Conservation (phyloP, 2,888 invertebrate species). For the Falcaria lacertinaria region DNA sequence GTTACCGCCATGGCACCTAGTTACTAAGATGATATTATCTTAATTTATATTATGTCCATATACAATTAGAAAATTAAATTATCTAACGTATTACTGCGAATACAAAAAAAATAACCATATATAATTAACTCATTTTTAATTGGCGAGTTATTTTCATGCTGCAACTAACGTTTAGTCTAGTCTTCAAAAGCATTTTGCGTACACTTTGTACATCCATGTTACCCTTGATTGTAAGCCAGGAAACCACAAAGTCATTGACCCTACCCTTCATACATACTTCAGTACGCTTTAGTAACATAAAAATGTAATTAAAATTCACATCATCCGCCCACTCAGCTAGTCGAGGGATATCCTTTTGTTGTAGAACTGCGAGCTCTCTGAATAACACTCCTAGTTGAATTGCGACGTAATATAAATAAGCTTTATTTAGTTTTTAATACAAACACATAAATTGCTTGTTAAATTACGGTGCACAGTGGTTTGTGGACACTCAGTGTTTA, state of each 20-base stretch:
- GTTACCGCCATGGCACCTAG: no score
- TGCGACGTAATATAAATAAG: constrained; percentile 19
- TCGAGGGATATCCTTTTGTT: constrained; percentile 55
- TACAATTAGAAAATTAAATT: no score
- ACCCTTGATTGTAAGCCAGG: constrained; percentile 30
- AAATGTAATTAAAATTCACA: constrained; percentile 76
- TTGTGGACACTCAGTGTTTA: not conserved
- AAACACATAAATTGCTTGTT: not conserved
- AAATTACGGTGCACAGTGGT: not conserved
- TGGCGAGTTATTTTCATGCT: no score
- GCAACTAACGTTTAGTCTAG: no score
- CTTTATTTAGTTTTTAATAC: constrained; percentile 1
- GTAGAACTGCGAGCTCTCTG: constrained; percentile 19
- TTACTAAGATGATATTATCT: no score
- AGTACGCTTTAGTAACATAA: constrained; percentile 67
- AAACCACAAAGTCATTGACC: constrained; percentile 53
- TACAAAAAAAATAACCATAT: no score
- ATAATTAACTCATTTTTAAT: no score
- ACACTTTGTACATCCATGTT: constrained; percentile 36
- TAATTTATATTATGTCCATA: no score
- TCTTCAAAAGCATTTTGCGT: no score
- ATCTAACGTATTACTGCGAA: no score
- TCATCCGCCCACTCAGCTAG: constrained; percentile 49
- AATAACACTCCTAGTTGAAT: constrained; percentile 34
- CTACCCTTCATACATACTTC: constrained; percentile 65